phyloP scores from a whole-genome alignment of 1,140 invertebrate species.

The Pectinophora gossypiella region DNA sequence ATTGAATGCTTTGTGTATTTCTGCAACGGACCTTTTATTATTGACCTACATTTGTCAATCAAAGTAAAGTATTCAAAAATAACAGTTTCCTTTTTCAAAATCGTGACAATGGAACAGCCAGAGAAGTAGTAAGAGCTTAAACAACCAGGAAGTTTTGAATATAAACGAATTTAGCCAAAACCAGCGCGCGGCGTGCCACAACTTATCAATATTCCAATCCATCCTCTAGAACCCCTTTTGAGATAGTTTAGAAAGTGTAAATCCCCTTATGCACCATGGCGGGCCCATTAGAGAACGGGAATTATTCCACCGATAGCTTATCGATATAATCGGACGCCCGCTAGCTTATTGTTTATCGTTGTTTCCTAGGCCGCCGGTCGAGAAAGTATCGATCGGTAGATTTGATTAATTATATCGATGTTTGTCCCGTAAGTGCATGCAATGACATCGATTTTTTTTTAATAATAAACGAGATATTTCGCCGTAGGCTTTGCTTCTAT shows the following conservation, averaged over 20 bases:
- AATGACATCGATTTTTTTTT: conserved; percentile 49
- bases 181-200: conserved; percentile 9
- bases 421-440: conserved; percentile 47
- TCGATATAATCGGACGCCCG: conserved; percentile 61
- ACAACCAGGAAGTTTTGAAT: too few relatives aligned
- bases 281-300: conserved; percentile 58
- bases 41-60: too few relatives aligned
- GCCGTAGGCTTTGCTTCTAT: background rate
- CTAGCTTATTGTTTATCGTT: conserved; percentile 67
- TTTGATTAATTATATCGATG: conserved; percentile 60
- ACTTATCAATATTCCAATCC: conserved; percentile 63
- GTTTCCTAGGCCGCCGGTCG: conserved; percentile 34
- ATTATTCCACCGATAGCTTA: conserved; percentile 56
- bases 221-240: conserved; percentile 45
- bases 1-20: too few relatives aligned
- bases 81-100: too few relatives aligned
- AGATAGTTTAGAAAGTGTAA: conserved; percentile 70
- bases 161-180: background rate
- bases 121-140: too few relatives aligned
- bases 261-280: conserved; percentile 54
- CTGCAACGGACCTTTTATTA: too few relatives aligned
- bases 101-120: too few relatives aligned
- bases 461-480: conserved; percentile 11
- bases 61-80: too few relatives aligned
- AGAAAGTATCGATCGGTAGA: conserved; percentile 62